These are phyloP conservation scores for Siderastrea radians DNA, from an alignment of 92 coral and sea anemone genomes.

Conservation along the genomic window DNA sequence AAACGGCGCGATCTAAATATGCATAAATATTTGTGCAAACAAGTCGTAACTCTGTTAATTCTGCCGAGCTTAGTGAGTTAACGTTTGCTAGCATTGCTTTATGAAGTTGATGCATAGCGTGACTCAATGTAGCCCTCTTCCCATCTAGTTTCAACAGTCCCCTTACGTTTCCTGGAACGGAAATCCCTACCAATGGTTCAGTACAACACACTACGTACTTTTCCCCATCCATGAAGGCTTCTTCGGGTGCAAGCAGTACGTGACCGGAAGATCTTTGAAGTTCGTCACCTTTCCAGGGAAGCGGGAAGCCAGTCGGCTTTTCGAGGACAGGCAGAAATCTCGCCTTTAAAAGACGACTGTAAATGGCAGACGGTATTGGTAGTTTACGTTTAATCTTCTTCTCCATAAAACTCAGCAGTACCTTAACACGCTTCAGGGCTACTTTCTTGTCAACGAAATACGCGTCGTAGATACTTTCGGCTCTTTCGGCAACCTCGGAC, in stretches of 20 bases:
- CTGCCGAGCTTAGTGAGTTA: background rate
- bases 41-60: conserved; percentile 21
- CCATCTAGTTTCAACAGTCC: conserved; percentile 26
- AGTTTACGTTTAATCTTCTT: conserved; percentile 20
- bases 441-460: conserved; percentile 7
- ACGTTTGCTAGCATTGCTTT: conserved; percentile 26
- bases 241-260: conserved; percentile 55
- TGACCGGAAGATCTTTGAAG: background rate
- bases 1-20: conserved; percentile 28
- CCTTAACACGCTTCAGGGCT: conserved; percentile 47
- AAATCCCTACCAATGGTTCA: conserved; percentile 58
- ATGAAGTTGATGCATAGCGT: conserved; percentile 54
- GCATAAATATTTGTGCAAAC: conserved; percentile 48
- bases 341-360: conserved; percentile 5
- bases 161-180: conserved; percentile 27
- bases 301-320: conserved; percentile 62
- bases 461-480: conserved; percentile 59
- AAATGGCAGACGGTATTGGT: background rate
- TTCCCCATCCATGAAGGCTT: conserved; percentile 26
- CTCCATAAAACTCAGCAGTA: conserved; percentile 42
- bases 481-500: conserved; percentile 78
- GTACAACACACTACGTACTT: conserved; percentile 71
- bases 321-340: conserved; percentile 72
- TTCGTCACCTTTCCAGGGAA: conserved; percentile 75
- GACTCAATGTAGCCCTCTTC: conserved; percentile 25